Evolutionary conservation across 2,888 invertebrate species (phyloP).

Genomic region (Helleia helle): DNA sequence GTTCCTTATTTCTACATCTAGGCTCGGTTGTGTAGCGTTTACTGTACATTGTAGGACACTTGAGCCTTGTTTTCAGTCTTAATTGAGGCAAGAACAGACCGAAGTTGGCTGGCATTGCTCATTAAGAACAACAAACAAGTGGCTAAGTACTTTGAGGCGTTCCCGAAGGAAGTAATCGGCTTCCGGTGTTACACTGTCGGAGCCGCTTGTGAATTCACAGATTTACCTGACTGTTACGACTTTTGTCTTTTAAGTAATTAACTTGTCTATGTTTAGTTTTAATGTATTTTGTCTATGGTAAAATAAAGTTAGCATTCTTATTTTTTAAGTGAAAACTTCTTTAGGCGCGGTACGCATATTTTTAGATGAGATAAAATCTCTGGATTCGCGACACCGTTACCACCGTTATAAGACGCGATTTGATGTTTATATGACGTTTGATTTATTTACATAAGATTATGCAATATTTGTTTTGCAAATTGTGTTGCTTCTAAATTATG

Average conservation of each 20-base stretch:
- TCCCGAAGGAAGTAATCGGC: conserved; percentile 59
- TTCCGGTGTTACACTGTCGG: conserved; percentile 34
- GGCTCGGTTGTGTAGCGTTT: not conserved
- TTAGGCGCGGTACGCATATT: too few relatives aligned
- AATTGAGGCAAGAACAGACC: conserved; percentile 65
- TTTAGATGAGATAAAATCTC: too few relatives aligned
- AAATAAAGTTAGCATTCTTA: too few relatives aligned
- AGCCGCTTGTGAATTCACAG: conserved; percentile 26
- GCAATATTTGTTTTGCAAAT: too few relatives aligned
- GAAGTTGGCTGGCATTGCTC: conserved; percentile 64
- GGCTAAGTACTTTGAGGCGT: conserved; percentile 52
- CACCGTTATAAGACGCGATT: too few relatives aligned
- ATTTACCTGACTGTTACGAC: conserved; percentile 22
- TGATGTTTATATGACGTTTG: too few relatives aligned
- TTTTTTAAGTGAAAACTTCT: too few relatives aligned
- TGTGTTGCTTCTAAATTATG: too few relatives aligned
- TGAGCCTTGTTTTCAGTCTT: conserved; percentile 63
- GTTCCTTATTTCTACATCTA: not conserved
- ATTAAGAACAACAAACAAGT: conserved; percentile 70
- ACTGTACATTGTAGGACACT: conserved; percentile 28
- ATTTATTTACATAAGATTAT: too few relatives aligned
- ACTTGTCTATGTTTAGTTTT: not conserved
- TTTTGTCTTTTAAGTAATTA: not conserved
- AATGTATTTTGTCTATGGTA: not conserved
- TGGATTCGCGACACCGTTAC: too few relatives aligned